A percentile compares a stretch with the other conserved stretches of the same genome.
phyloP scores from a whole-genome alignment of 2,113 vertebrate genomes.

The Peromyscus californicus region DNA sequence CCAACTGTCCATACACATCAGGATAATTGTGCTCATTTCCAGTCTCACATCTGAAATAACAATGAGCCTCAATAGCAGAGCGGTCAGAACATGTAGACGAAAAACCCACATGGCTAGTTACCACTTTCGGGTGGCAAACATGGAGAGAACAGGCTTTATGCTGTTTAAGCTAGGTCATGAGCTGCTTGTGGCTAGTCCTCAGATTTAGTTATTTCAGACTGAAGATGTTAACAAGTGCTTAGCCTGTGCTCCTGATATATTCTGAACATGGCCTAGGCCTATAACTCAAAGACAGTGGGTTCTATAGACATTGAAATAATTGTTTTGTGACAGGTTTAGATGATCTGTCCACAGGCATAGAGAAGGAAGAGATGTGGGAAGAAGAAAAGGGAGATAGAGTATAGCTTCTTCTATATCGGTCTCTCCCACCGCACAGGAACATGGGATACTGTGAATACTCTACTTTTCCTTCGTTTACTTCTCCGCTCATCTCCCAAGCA shows the following conservation, averaged over 20 bases:
- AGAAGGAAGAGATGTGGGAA: neutral
- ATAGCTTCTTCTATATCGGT: neutral
- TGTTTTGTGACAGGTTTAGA: neutral
- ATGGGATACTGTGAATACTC: neutral
- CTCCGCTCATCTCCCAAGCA: neutral
- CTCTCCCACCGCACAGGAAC: neutral
- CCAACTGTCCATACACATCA: conserved; percentile 28
- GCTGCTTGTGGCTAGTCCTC: neutral
- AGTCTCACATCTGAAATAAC: neutral
- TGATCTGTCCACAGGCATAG: neutral
- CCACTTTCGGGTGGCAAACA: neutral
- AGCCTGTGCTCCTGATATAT: neutral
- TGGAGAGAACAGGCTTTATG: neutral
- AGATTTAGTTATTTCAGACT: conserved; percentile 3
- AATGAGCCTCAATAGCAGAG: neutral
- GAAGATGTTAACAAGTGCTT: neutral
- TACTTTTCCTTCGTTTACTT: neutral
- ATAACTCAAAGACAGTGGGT: neutral
- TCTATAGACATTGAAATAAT: neutral
- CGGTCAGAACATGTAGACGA: neutral
- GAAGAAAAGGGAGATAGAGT: neutral
- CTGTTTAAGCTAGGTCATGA: neutral
- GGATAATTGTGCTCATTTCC: conserved; percentile 39
- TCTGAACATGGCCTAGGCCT: neutral
- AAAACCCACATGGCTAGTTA: neutral